Percentiles rank a stretch among this genome's conserved stretches.
These are phyloP conservation scores for Rhadina sibilatrix DNA, from an alignment of 2,113 vertebrate species.

Conservation along the genomic window DNA sequence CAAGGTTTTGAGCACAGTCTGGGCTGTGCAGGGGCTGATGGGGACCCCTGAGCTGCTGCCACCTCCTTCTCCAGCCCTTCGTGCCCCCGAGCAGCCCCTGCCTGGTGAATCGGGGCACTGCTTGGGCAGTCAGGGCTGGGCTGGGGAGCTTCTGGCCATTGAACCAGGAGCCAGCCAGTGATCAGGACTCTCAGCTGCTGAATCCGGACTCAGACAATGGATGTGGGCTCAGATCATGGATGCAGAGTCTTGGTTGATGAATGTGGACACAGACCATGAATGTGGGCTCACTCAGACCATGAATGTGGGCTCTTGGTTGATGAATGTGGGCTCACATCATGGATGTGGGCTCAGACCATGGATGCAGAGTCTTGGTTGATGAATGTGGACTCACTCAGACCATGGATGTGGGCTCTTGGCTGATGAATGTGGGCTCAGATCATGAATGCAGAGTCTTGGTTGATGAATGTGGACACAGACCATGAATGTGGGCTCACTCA, in stretches of 20 bases:
- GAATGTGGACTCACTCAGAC: too few species aligned
- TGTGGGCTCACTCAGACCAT: too few species aligned
- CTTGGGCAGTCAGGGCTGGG: rapidly evolving
- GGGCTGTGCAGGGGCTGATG: rapidly evolving
- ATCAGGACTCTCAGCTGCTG: rapidly evolving
- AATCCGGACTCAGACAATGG: too few species aligned
- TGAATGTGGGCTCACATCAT: too few species aligned
- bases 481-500: not conserved
- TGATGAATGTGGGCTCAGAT: too few species aligned
- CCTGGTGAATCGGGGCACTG: rapidly evolving
- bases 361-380: too few species aligned
- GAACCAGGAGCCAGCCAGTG: not conserved
- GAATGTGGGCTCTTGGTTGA: not conserved
- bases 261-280: too few species aligned
- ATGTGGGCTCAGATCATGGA: too few species aligned
- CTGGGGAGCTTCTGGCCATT: rapidly evolving
- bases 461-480: too few species aligned
- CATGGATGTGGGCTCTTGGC: too few species aligned
- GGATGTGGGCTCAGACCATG: too few species aligned
- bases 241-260: not conserved
- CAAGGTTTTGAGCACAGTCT: rapidly evolving
- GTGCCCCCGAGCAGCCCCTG: rapidly evolving
- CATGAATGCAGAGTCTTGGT: too few species aligned
- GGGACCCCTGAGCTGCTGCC: not conserved
- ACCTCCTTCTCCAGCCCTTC: not conserved